A percentile compares a stretch with the other conserved stretches of the same genome.
Conservation (phyloP, 2,113 vertebrate species). For the Myotis yumanensis region DNA sequence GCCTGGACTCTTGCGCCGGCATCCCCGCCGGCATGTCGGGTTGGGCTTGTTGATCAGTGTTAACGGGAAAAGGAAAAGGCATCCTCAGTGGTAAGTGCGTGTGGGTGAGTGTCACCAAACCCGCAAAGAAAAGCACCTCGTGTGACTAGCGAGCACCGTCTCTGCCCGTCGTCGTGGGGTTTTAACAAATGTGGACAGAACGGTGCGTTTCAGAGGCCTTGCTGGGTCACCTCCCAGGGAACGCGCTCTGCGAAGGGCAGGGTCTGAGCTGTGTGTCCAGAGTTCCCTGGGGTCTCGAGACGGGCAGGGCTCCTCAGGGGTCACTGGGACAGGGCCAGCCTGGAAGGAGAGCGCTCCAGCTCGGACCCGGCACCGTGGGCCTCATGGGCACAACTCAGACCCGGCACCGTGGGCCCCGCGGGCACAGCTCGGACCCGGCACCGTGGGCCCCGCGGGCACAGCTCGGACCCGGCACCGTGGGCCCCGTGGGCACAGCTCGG, state of each 20-base stretch:
- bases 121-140: conserved; percentile 54
- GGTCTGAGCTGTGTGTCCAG: conserved; percentile 48
- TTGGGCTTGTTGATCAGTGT: conserved; percentile 67
- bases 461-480: accelerated
- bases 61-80: conserved; percentile 54
- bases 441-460: too few relatives aligned
- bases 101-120: conserved; percentile 77
- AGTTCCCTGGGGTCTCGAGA: too few relatives aligned
- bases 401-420: accelerated
- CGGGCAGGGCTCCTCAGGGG: background rate
- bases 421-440: too few relatives aligned
- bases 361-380: accelerated
- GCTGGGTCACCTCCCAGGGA: conserved; percentile 66
- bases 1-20: conserved; percentile 60
- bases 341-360: background rate
- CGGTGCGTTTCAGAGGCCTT: conserved; percentile 57
- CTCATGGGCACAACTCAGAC: too few relatives aligned
- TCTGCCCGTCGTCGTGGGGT: conserved; percentile 62
- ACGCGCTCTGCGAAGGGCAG: conserved; percentile 42
- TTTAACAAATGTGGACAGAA: conserved; percentile 51
- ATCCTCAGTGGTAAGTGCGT: conserved; percentile 71
- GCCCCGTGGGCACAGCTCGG: accelerated
- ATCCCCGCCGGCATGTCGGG: conserved; percentile 47
- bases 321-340: background rate
- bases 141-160: conserved; percentile 74